phyloP scores from a whole-genome alignment of 2,797 vertebrate species.

The Cottoperca gobio region DNA sequence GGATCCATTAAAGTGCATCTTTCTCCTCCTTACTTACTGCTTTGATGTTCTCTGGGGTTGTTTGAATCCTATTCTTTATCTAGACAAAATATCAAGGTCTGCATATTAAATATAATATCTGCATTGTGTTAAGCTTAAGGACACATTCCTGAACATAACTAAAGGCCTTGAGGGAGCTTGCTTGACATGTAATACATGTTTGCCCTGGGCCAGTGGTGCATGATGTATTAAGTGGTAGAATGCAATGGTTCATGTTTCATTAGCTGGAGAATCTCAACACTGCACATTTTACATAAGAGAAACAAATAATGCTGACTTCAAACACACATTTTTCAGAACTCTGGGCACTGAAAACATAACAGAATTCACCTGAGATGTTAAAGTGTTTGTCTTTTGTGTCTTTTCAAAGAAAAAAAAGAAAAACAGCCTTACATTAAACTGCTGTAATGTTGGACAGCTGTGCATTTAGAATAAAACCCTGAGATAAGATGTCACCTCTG shows the following conservation, averaged over 20 bases:
- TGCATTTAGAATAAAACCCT: not conserved
- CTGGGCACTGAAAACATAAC: not conserved
- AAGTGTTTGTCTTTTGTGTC: not conserved
- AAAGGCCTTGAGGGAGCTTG: constrained; percentile 8
- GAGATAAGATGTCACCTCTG: not conserved
- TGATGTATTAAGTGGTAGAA: constrained; percentile 17
- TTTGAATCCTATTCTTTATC: constrained; percentile 21
- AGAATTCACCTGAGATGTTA: not conserved
- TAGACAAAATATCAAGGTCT: constrained; percentile 9
- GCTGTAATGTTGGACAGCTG: not conserved
- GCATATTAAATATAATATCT: constrained; percentile 36
- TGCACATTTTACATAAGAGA: not conserved
- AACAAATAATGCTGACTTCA: not conserved
- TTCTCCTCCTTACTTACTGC: not conserved
- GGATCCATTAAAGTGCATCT: constrained; percentile 18
- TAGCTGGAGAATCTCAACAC: not conserved
- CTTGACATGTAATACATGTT: constrained; percentile 28
- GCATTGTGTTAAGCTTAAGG: constrained; percentile 16
- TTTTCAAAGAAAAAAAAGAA: constrained; percentile 8
- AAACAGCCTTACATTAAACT: not conserved
- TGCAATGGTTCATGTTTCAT: constrained; percentile 15
- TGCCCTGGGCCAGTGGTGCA: constrained; percentile 23
- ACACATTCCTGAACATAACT: constrained; percentile 24
- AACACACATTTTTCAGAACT: not conserved
- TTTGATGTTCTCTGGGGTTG: constrained; percentile 23